Evolutionary conservation across 2,888 invertebrate genomes (phyloP).

Genomic region (Morpho deidamia): DNA sequence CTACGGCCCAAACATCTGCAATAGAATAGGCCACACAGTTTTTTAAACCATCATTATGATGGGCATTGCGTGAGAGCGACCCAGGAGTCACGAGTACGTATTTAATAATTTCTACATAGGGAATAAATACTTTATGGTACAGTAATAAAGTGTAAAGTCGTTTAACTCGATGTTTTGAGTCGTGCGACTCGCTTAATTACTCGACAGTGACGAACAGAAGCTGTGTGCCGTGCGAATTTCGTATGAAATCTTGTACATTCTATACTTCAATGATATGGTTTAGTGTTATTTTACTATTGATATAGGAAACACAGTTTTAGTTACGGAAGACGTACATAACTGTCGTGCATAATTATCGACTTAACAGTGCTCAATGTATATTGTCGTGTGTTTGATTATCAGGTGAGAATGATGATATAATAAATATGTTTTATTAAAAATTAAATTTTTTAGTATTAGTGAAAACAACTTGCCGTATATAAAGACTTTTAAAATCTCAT

Average conservation of each 20-base stretch:
- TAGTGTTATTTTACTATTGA: conserved; percentile 19
- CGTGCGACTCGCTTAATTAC: conserved; percentile 49
- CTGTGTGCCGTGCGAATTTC: conserved; percentile 63
- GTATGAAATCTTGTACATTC: conserved; percentile 55
- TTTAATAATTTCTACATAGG: conserved; percentile 25
- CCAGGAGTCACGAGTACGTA: conserved; percentile 48
- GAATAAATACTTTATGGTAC: conserved; percentile 28
- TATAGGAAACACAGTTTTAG: not conserved
- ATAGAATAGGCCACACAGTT: conserved; percentile 1
- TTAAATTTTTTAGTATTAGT: too few species aligned
- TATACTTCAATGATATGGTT: conserved; percentile 41
- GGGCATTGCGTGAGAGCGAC: conserved; percentile 58
- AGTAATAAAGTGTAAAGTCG: conserved; percentile 29
- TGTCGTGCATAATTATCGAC: not conserved
- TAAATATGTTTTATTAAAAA: too few species aligned
- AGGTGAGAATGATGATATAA: too few species aligned
- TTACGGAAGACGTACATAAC: not conserved
- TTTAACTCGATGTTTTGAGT: conserved; percentile 28
- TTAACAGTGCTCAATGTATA: not conserved
- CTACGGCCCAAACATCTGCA: not conserved
- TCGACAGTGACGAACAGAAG: conserved; percentile 59
- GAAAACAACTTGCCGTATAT: too few species aligned
- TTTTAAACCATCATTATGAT: conserved; percentile 11
- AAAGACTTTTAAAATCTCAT: too few species aligned
- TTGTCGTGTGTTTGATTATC: not conserved